Evolutionary conservation across 2,113 vertebrate genomes (phyloP).

Genomic region (Pongo pygmaeus): DNA sequence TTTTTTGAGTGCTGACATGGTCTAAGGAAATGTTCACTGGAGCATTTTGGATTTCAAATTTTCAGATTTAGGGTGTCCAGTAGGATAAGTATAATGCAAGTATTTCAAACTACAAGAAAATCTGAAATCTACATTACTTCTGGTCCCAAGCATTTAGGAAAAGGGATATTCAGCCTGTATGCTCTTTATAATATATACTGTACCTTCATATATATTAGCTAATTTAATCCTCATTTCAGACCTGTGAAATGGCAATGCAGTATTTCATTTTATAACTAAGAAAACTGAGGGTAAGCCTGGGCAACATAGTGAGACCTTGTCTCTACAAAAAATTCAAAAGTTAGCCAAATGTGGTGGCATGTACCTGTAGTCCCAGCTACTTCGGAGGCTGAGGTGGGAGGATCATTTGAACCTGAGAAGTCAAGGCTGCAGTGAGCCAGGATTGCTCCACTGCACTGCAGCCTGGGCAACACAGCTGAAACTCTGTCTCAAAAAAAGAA

Average conservation of each 20-base stretch:
- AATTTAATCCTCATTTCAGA: conserved; percentile 10
- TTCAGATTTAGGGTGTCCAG: neutral
- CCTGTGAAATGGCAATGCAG: neutral
- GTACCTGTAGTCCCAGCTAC: no score
- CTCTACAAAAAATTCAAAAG: no score
- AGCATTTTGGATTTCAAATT: neutral
- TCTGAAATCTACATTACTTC: neutral
- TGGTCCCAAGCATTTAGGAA: neutral
- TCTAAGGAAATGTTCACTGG: neutral
- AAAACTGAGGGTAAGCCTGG: neutral
- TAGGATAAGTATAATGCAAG: neutral
- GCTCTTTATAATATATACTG: neutral
- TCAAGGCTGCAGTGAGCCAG: no score
- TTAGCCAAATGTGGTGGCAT: no score
- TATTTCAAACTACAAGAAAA: neutral
- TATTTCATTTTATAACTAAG: neutral
- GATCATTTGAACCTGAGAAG: no score
- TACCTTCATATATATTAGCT: neutral
- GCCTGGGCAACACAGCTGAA: no score
- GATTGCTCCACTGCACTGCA: no score
- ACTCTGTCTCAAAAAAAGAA: no score
- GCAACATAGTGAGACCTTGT: no score
- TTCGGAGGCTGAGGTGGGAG: no score
- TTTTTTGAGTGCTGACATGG: neutral
- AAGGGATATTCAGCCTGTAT: neutral